Evolutionary conservation across 2,113 vertebrate species (phyloP).

Genomic region (Fregata magnificens): DNA sequence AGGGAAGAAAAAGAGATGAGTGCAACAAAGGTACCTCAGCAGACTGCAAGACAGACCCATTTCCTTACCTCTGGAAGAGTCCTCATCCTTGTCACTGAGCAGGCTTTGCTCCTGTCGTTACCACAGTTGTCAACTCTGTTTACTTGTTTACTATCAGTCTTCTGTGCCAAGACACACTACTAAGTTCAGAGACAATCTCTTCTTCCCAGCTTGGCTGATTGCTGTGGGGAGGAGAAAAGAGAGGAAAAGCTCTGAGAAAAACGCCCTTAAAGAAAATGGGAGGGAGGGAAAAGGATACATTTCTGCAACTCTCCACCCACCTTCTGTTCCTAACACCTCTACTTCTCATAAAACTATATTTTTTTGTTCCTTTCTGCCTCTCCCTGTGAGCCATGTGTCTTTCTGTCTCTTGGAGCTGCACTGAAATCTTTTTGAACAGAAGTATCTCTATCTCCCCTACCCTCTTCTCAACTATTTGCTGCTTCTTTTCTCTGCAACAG

Average conservation of each 20-base stretch:
- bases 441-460: not conserved
- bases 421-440: not conserved
- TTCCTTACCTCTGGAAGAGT: slow-evolving; percentile 49
- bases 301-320: not conserved
- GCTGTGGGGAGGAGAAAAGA: slow-evolving; percentile 13
- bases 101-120: not conserved
- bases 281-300: not conserved
- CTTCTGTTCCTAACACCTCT: not conserved
- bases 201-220: slow-evolving; percentile 24
- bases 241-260: not conserved
- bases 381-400: not conserved
- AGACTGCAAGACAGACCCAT: not conserved
- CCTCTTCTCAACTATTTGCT: not conserved
- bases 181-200: slow-evolving; percentile 8
- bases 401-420: not conserved
- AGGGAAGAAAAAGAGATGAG: not conserved
- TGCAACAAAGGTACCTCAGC: not conserved
- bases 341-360: not conserved
- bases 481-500: not conserved
- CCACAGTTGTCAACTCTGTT: not conserved
- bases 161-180: not conserved
- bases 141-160: slow-evolving; percentile 7
- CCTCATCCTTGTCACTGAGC: not conserved
- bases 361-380: not conserved
- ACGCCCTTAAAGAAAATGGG: not conserved